phyloP scores from a whole-genome alignment of 2,797 vertebrate species.

The Pogoniulus pusillus region DNA sequence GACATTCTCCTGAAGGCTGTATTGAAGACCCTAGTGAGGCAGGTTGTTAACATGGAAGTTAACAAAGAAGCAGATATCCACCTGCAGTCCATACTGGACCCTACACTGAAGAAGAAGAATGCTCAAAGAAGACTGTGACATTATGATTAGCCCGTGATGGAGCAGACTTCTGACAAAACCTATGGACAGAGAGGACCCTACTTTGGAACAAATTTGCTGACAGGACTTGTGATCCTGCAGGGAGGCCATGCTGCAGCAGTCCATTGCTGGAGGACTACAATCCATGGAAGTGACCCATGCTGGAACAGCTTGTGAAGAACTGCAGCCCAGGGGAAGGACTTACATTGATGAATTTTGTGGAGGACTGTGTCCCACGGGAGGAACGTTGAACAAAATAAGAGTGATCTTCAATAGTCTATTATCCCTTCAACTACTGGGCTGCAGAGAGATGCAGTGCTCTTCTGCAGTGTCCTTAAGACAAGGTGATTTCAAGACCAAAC shows the following conservation, averaged over 20 bases:
- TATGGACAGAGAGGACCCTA: too few relatives aligned
- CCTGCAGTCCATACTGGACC: not conserved
- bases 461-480: not conserved
- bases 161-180: too few relatives aligned
- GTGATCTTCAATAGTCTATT: not conserved
- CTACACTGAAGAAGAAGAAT: not conserved
- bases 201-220: not conserved
- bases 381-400: not conserved
- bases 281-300: not conserved
- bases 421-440: not conserved
- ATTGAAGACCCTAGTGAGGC: not conserved
- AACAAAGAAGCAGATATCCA: not conserved
- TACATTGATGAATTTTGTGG: not conserved
- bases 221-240: not conserved
- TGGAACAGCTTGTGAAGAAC: not conserved
- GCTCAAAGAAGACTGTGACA: too few relatives aligned
- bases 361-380: not conserved
- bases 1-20: not conserved
- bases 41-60: not conserved
- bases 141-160: too few relatives aligned
- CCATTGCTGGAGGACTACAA: not conserved
- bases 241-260: not conserved
- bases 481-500: not conserved
- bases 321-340: not conserved
- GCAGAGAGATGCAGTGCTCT: not conserved